Conservation (phyloP, 2,797 vertebrate species). For the Avahi laniger region DNA sequence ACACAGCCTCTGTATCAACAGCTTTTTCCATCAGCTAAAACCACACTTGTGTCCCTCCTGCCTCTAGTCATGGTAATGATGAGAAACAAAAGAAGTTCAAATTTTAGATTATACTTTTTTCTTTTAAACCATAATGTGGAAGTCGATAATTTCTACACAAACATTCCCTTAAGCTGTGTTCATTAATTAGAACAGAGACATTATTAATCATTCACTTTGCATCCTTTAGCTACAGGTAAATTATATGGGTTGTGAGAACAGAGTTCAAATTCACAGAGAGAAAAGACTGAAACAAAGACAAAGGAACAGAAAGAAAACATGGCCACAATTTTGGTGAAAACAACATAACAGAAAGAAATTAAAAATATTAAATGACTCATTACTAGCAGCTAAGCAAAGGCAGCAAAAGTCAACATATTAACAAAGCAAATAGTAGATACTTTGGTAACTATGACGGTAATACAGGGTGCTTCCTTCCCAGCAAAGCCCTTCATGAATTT, state of each 20-base stretch:
- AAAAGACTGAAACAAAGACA: neutral
- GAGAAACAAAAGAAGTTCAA: constrained; percentile 10
- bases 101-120: constrained; percentile 10
- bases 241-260: neutral
- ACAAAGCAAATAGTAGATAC: neutral
- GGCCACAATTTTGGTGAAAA: neutral
- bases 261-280: neutral
- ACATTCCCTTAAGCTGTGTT: neutral
- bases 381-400: neutral
- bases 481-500: neutral
- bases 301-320: constrained; percentile 21
- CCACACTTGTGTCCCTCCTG: neutral
- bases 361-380: constrained; percentile 27
- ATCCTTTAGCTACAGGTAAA: constrained; percentile 12
- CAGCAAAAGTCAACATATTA: constrained; percentile 20
- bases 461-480: neutral
- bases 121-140: constrained; percentile 35
- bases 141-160: constrained; percentile 37
- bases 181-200: neutral
- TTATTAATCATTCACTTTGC: neutral
- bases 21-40: constrained; percentile 15
- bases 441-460: neutral
- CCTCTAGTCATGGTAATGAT: neutral
- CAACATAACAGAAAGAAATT: constrained; percentile 8
- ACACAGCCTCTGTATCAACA: no score